Percentiles rank a stretch among this genome's conserved stretches.
Conservation (phyloP, 1,140 invertebrate genomes). For the Liolophura sinensis region DNA sequence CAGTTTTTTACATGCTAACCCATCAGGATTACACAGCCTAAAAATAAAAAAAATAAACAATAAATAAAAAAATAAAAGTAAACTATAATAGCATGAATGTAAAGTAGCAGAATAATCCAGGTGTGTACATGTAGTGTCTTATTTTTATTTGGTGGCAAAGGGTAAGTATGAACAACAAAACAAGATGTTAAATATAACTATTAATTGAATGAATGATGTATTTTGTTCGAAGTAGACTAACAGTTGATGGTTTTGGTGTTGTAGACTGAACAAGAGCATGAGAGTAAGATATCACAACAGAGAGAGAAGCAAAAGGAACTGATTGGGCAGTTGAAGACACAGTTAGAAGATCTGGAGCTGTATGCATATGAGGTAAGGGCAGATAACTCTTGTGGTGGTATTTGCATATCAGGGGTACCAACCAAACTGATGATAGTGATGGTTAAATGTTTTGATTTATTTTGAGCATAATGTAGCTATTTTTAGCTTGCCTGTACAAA, state of each 20-base stretch:
- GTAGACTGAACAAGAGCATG: constrained; percentile 64
- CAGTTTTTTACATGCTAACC: too few relatives aligned
- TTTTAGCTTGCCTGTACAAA: too few relatives aligned
- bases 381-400: background rate
- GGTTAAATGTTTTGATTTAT: too few relatives aligned
- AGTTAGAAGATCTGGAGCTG: constrained; percentile 91
- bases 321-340: constrained; percentile 86
- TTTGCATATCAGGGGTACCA: background rate
- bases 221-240: background rate
- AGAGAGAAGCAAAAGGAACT: constrained; percentile 79
- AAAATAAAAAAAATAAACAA: too few relatives aligned
- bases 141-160: background rate
- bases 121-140: background rate
- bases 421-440: background rate
- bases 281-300: constrained; percentile 69
- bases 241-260: constrained; percentile 19
- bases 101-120: too few relatives aligned
- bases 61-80: too few relatives aligned
- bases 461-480: too few relatives aligned
- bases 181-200: background rate
- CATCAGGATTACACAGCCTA: too few relatives aligned
- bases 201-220: background rate
- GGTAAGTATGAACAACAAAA: background rate
- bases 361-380: constrained; percentile 80
- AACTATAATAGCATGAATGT: too few relatives aligned